Evolutionary conservation across 2,797 vertebrate species (phyloP), one percentile per base, ranked within the genome.

Genomic region (Hyperoplus lanceolatus): DNA sequence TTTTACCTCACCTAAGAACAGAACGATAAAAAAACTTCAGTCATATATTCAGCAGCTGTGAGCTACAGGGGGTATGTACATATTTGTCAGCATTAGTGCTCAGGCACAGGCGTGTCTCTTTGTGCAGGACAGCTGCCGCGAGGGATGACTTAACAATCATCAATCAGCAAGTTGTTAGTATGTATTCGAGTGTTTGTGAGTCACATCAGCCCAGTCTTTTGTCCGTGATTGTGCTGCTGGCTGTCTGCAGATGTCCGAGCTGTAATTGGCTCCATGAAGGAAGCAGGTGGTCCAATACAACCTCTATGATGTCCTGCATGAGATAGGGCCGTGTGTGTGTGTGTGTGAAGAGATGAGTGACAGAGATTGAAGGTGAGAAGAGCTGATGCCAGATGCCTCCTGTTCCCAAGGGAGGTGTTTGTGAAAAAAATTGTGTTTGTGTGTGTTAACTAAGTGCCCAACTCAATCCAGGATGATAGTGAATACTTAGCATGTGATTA

Each of bases 251-350:
- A 93, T 92, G 89, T 88, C 89, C 70, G 16, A 42, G 64, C 78
- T 59, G 58, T 92, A 92, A 93, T 90, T 90, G 81, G 90, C 85
- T 68, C 71, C 81, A 66, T 65, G 61, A 66, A 89, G 62, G 83
- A 86, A 76, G 90, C 93, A 93, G 92, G 92, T 93, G 92, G 91
- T 75, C 65, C 83, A 73, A 58, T 64, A 45, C 70, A 83, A 50
- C 61, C 66, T 51, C 45, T 73, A 77, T 79, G 79, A 86, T 70
- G 78, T 81, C 81, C 81, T 89, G 84, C 42, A 77, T 67, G 76
- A 77, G 80, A 78, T 55, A 50, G 55, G 18, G 63, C 63, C 58
- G 75, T 5, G 57, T 29, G 29, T 60, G 51, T 80, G 48, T 68
- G 61, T 76, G 67, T 69, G 51, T 63, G 61, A 75, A 81, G 72